These are phyloP conservation scores for Diglossa cyanea DNA, from an alignment of 2,797 vertebrate genomes.

Conservation along the genomic window DNA sequence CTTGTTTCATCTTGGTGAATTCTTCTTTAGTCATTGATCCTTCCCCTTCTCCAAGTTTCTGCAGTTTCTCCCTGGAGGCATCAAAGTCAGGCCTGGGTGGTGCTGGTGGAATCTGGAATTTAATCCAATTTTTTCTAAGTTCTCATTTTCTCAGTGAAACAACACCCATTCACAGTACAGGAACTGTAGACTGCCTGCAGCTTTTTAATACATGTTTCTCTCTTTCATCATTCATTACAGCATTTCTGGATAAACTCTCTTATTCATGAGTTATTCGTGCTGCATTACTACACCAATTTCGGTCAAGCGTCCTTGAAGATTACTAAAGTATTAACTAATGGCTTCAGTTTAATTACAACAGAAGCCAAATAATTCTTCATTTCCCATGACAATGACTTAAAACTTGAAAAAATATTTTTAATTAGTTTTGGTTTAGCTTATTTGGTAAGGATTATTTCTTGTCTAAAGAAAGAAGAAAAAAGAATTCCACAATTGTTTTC, in stretches of 20 bases:
- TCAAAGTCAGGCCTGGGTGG: conserved; percentile 97
- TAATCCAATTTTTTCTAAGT: conserved; percentile 5
- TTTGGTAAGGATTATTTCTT: background rate
- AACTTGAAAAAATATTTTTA: background rate
- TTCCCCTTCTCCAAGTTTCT: conserved; percentile 97
- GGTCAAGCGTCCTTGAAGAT: background rate
- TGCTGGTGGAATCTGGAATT: conserved; percentile 91
- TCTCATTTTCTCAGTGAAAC: background rate
- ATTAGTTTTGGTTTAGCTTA: background rate
- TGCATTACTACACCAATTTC: background rate
- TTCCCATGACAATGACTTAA: background rate
- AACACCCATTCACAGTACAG: background rate
- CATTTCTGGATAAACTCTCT: background rate
- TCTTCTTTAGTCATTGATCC: conserved; percentile 99
- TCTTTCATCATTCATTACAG: background rate
- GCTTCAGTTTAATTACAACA: background rate
- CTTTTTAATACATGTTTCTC: background rate
- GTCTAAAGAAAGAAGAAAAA: background rate
- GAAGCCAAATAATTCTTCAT: background rate
- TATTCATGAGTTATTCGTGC: background rate
- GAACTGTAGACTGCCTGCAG: background rate
- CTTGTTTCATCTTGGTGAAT: conserved; percentile 99
- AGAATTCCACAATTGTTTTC: background rate
- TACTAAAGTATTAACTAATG: background rate
- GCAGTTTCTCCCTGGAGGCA: conserved; percentile 95